A percentile compares a stretch with the other conserved stretches of the same genome.
Evolutionary conservation across 2,113 vertebrate species (phyloP).

Genomic region (Genyomyrus donnyi): DNA sequence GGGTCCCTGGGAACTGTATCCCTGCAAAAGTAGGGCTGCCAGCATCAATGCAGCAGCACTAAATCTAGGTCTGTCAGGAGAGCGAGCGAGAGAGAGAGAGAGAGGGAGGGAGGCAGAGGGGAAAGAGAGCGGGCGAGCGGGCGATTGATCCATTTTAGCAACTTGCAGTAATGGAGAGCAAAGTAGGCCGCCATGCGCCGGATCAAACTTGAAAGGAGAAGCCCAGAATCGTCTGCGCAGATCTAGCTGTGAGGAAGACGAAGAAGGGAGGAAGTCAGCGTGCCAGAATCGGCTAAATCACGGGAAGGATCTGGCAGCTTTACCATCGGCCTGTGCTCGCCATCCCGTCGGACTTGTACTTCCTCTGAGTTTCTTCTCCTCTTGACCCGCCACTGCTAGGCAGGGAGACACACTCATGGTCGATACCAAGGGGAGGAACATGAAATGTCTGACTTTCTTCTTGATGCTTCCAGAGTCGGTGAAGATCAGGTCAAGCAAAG

Average conservation of each 20-base stretch:
- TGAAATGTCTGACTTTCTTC: constrained; percentile 99
- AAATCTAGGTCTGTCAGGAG: constrained; percentile 16
- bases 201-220: constrained; percentile 69
- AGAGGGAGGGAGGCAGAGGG: constrained; percentile 19
- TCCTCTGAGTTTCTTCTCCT: constrained; percentile 50
- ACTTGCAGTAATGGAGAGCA: constrained; percentile 58
- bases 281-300: constrained; percentile 56
- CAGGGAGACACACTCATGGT: constrained; percentile 91
- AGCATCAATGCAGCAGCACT: constrained; percentile 22
- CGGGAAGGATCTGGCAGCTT: constrained; percentile 43
- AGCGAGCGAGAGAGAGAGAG: constrained; percentile 12
- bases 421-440: constrained; percentile 98
- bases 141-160: constrained; percentile 20
- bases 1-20: constrained; percentile 34
- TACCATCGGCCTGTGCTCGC: constrained; percentile 29
- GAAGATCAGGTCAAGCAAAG: constrained; percentile 92
- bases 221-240: not conserved
- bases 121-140: constrained; percentile 20
- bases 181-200: constrained; percentile 48
- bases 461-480: constrained; percentile 99
- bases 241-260: not conserved
- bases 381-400: constrained; percentile 63
- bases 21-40: constrained; percentile 13
- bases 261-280: constrained; percentile 48
- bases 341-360: constrained; percentile 17